phyloP scores from a whole-genome alignment of 1,140 invertebrate genomes.

The Panagrolaimus sp. region DNA sequence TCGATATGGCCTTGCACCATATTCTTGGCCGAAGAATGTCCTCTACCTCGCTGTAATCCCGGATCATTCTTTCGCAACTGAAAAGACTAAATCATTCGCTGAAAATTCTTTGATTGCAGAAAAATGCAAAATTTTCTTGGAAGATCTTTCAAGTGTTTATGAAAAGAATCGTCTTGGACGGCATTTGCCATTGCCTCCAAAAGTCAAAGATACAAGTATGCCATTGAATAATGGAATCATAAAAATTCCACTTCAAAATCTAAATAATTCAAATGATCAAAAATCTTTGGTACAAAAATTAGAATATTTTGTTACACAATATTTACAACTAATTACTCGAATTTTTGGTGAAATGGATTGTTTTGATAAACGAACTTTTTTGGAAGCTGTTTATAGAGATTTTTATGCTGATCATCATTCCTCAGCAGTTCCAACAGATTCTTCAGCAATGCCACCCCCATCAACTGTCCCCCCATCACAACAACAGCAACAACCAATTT shows the following conservation, averaged over 20 bases:
- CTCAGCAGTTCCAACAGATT: neutral
- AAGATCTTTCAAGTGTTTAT: constrained; percentile 60
- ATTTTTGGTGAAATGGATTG: neutral
- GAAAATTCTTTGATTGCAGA: constrained; percentile 45
- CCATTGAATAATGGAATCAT: constrained; percentile 77
- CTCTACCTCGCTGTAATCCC: constrained; percentile 89
- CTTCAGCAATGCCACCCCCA: neutral
- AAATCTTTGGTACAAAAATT: neutral
- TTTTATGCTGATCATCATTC: neutral
- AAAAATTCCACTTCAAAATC: constrained; percentile 30
- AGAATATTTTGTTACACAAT: neutral
- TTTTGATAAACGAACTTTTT: neutral
- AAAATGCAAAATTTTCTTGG: constrained; percentile 47
- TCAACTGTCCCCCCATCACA: neutral
- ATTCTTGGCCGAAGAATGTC: constrained; percentile 81
- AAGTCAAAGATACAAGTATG: constrained; percentile 65
- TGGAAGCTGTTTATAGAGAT: neutral
- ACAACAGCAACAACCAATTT: neutral
- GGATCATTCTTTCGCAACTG: constrained; percentile 77
- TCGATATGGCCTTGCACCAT: constrained; percentile 72
- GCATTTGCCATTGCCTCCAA: constrained; percentile 14
- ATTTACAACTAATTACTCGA: neutral
- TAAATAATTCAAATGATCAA: neutral
- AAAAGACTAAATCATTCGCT: constrained; percentile 78
- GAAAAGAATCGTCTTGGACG: constrained; percentile 21